Evolutionary conservation across 2,113 vertebrate genomes (phyloP).

Genomic region (Diphyllodes magnificus): DNA sequence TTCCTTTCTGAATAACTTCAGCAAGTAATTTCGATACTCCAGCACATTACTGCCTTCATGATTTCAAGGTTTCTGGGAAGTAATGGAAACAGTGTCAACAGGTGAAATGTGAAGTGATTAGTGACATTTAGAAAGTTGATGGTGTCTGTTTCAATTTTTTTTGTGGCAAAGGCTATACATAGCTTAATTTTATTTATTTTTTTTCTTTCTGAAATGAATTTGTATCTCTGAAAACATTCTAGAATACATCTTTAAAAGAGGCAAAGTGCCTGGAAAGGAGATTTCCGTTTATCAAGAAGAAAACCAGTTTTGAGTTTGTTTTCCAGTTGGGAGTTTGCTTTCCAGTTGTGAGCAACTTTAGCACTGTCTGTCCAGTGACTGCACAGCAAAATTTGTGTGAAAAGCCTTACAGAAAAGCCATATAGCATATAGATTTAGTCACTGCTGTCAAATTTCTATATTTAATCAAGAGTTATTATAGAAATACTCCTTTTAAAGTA

Average conservation of each 20-base stretch:
- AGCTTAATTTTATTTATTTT: not conserved
- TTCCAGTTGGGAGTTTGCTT: not conserved
- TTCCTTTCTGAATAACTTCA: not conserved
- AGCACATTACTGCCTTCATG: not conserved
- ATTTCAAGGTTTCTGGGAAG: not conserved
- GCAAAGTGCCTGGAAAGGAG: not conserved
- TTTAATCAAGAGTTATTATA: conserved; percentile 38
- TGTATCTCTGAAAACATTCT: not conserved
- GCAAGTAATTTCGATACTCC: not conserved
- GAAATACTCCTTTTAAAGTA: conserved; percentile 48
- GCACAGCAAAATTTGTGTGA: not conserved
- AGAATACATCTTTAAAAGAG: not conserved
- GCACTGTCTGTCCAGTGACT: not conserved
- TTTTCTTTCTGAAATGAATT: not conserved
- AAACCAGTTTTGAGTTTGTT: not conserved
- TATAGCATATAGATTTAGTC: conserved; percentile 7
- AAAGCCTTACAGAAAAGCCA: not conserved
- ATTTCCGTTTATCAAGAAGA: not conserved
- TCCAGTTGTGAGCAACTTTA: not conserved
- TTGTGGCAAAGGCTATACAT: not conserved
- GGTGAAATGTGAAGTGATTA: not conserved
- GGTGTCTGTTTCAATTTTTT: not conserved
- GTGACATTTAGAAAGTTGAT: not conserved
- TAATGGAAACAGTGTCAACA: not conserved
- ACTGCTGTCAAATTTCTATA: conserved; percentile 31